These are phyloP conservation scores for Calcarius lapponicus DNA, from an alignment of 2,797 vertebrate genomes.

Conservation along the genomic window DNA sequence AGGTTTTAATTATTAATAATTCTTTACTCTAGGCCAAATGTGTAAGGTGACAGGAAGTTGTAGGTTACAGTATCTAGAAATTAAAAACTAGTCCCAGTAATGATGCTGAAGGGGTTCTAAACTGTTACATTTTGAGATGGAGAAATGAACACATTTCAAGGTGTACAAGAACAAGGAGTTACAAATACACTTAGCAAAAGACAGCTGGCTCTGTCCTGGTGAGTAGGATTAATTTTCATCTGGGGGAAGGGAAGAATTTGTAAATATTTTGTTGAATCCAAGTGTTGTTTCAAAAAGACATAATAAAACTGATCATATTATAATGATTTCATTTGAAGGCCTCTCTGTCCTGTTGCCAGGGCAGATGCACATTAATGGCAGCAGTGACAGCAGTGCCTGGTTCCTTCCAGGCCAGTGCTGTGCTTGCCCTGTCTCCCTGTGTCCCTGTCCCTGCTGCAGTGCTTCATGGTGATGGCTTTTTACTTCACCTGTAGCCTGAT, in stretches of 20 bases:
- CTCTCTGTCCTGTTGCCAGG: constrained; percentile 55
- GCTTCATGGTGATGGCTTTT: constrained; percentile 6
- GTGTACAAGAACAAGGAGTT: background rate
- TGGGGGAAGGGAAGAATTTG: constrained; percentile 26
- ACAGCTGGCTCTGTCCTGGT: background rate
- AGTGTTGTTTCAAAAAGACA: constrained; percentile 52
- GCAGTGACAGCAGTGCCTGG: background rate
- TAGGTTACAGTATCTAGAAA: background rate
- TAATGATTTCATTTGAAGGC: constrained; percentile 57
- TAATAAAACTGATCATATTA: constrained; percentile 35
- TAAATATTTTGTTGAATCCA: constrained; percentile 39
- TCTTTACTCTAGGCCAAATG: background rate
- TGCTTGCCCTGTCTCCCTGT: background rate
- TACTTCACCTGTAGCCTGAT: constrained; percentile 43
- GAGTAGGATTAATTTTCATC: background rate
- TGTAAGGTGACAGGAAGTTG: background rate
- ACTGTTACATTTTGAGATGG: background rate
- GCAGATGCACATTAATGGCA: background rate
- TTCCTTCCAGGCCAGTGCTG: background rate
- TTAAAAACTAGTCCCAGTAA: background rate
- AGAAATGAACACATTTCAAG: background rate
- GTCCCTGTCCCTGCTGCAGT: background rate
- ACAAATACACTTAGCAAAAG: background rate
- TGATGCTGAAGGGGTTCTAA: background rate
- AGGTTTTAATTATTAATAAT: constrained; percentile 17